Percentiles rank a stretch among this genome's conserved stretches.
Conservation (phyloP, 1,140 invertebrate species). For the Drosophila miranda region DNA sequence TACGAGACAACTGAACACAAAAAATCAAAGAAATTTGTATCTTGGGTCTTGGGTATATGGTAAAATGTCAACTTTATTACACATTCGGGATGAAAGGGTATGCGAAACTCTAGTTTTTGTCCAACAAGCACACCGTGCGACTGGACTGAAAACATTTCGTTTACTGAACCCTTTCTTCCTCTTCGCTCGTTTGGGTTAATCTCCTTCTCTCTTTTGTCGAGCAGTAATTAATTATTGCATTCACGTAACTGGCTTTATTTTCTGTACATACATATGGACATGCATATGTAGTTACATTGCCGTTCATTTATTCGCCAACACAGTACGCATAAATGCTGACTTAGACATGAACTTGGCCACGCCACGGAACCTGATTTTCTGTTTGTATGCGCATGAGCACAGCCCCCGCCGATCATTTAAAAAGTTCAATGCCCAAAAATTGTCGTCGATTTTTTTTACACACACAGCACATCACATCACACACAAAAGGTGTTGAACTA, state of each 20-base stretch:
- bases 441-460: conserved; percentile 19
- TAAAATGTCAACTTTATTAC: background rate
- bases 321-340: conserved; percentile 11
- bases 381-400: conserved; percentile 40
- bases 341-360: conserved; percentile 10
- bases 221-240: conserved; percentile 55
- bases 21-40: too few species aligned
- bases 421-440: conserved; percentile 59
- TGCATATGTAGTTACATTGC: background rate
- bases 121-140: too few species aligned
- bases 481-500: conserved; percentile 52
- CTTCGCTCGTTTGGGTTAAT: background rate
- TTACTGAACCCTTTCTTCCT: too few species aligned
- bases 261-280: conserved; percentile 4
- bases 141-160: too few species aligned
- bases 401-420: too few species aligned
- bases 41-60: too few species aligned
- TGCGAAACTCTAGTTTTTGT: too few species aligned
- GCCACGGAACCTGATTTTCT: conserved; percentile 13
- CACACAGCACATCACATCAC: conserved; percentile 37
- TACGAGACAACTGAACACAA: too few species aligned
- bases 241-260: conserved; percentile 57
- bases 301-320: conserved; percentile 31
- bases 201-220: conserved; percentile 25
- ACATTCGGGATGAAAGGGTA: too few species aligned